Base-by-base conservation (phyloP, 2,797 vertebrate genomes). In the Sebastes trivittatus region DNA sequence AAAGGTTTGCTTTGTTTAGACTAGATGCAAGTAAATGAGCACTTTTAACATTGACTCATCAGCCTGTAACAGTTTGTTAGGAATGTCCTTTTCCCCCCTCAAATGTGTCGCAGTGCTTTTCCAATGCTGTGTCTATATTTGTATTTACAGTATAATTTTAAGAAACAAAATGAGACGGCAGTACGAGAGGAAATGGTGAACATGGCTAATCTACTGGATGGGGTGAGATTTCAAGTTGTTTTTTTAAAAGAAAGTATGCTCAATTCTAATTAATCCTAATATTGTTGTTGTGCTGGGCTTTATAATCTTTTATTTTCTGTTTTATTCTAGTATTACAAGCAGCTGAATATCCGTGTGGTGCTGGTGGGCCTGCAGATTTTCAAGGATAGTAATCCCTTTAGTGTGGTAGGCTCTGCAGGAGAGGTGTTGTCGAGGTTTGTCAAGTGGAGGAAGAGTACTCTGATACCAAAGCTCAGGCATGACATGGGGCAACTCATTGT, bases 401-500 rank as follows among this genome's bases (percentile, higher is more conserved):
- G 13, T 4, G 96, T 98, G 72, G 86, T 76, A 0, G 93, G 93
- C 14, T 55, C 72, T 3, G 92, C 97, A 11, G 95, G 95, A 55
- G 75, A 95, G 0, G 97, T 97, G 36, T 83, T 98, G 85, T 55
- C 76, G 1, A 80, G 11, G 1, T 98, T 98, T 49, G 96, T 96
- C 23, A 68, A 80, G 3, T 98, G 97, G 97, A 96, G 96, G 83
- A 93, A 93, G 80, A 55, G 14, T 0, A 11, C 60, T 1, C 90
- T 97, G 38, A 0, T 95, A 34, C 91, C 94, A 49, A 85, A 79
- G 61, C 58, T 94, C 68, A 94, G 88, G 67, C 94, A 97, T 70
- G 97, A 98, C 1, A 82, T 94, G 7, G 92, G 83, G 5, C 97
- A 98, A 30, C 95, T 98, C n/a, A 86, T 98, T 20, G 92, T 98